phyloP scores from a whole-genome alignment of 2,113 vertebrate species.

The Condylura cristata region DNA sequence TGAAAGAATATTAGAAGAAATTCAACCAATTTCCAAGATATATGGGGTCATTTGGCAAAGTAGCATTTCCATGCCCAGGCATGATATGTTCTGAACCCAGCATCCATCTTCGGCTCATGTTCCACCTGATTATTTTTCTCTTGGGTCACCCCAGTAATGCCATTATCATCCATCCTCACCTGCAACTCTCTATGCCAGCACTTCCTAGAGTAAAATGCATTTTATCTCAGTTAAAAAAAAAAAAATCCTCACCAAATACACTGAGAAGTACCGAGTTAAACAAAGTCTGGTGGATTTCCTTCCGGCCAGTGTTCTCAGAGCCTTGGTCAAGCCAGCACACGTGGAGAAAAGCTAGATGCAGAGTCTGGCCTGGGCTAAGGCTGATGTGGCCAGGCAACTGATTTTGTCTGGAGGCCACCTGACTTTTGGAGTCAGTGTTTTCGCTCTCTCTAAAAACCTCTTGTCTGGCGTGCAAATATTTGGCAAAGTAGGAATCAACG shows the following conservation, averaged over 20 bases:
- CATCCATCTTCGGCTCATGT: conserved; percentile 50
- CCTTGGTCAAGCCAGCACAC: not conserved
- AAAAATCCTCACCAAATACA: not conserved
- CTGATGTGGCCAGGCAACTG: not conserved
- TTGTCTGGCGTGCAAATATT: not conserved
- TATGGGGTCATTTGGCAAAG: conserved; percentile 63
- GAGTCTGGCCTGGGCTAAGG: not conserved
- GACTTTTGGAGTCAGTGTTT: not conserved
- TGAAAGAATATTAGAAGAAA: conserved; percentile 75
- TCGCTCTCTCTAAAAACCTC: not conserved
- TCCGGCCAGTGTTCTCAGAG: not conserved
- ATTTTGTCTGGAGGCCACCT: not conserved
- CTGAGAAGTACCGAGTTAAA: not conserved
- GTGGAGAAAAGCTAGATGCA: not conserved
- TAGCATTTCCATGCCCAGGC: conserved; percentile 58
- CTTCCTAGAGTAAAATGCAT: conserved; percentile 52
- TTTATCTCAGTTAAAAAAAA: not conserved
- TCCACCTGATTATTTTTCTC: conserved; percentile 69
- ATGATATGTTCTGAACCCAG: not conserved
- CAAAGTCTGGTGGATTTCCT: not conserved
- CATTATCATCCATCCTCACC: conserved; percentile 69
- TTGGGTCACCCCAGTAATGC: conserved; percentile 37
- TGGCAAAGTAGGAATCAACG: not conserved
- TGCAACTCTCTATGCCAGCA: not conserved
- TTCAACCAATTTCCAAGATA: conserved; percentile 72